A percentile compares a stretch with the other conserved stretches of the same genome.
These are phyloP conservation scores for Synchiropus splendidus DNA, from an alignment of 2,113 vertebrate genomes.

Conservation along the genomic window DNA sequence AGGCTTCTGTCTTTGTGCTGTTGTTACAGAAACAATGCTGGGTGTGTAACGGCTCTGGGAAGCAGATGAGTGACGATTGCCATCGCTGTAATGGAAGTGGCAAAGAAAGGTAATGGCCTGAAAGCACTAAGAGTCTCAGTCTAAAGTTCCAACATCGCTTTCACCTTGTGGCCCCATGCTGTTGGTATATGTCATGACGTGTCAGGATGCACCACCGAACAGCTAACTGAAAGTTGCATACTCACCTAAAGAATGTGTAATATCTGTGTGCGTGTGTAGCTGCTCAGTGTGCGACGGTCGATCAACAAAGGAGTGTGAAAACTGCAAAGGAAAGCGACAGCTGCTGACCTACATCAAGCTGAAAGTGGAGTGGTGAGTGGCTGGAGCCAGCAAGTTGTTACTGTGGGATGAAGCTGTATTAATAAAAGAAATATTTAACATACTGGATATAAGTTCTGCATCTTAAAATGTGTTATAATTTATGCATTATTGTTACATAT, in stretches of 20 bases:
- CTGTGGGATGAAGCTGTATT: no score
- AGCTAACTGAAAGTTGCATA: no score
- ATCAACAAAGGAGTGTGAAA: constrained; percentile 25
- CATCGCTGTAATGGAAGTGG: constrained; percentile 30
- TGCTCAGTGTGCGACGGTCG: constrained; percentile 24
- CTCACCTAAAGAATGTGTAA: neutral
- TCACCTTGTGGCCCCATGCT: no score
- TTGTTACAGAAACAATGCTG: constrained; percentile 39
- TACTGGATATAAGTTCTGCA: no score
- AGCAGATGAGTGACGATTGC: constrained; percentile 1
- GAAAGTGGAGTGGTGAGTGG: constrained; percentile 59
- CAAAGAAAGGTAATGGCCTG: constrained; percentile 37
- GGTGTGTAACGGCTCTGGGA: constrained; percentile 42
- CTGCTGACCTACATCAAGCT: constrained; percentile 59
- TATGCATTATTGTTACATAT: no score
- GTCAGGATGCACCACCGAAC: no score
- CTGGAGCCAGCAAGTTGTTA: neutral
- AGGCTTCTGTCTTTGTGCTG: neutral
- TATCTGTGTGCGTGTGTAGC: constrained; percentile 22
- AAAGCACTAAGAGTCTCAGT: no score
- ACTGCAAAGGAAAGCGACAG: constrained; percentile 52
- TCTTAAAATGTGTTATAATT: no score
- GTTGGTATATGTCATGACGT: no score
- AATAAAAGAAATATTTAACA: no score
- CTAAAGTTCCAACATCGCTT: no score